Base-by-base conservation (phyloP, 2,113 vertebrate genomes). In the Dicaeum eximium region DNA sequence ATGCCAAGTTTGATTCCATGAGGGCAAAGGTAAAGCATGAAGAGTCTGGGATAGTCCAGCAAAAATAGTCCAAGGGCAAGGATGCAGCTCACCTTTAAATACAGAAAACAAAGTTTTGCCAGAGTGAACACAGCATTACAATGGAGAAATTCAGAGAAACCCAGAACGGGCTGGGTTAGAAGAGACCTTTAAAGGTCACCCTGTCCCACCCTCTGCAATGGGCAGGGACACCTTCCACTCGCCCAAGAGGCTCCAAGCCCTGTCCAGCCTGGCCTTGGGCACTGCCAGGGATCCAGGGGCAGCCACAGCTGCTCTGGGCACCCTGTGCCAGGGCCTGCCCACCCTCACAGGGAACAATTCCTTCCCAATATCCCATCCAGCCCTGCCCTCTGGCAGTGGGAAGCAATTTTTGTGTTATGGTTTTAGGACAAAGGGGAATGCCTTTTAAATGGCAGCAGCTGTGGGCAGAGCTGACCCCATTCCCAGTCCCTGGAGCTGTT, bases 291-390 rank as follows among this genome's bases (percentile, higher is more conserved):
- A 33, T 42, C 48, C 48, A 70, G 74, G 30, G 58, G 18, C 58
- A 51, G 47, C 45, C 58, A 4, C 37, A 42, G 17, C 57, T 77
- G 4, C 45, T 40, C 45, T 61, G 57, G 57, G 35, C 44, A 61
- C 35, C 42, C 57, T 61, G 73, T 77, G 57, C 74, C 74, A 78
- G 58, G 44, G 8, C 45, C 30, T 62, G 0, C 9, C 19, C 58
- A 18, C 19, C 37, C 24, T 64, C 11, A 0, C 47, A 35, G 11
- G 13, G 60, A 11, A 14, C 0, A 44, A 64, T 53, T 53, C 38
- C 48, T 30, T 2, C 31, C 48, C 19, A 30, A 23, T 7, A 35
- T 64, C 15, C 30, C 58, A 62, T 22, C 37, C 0, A 40, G 0
- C 30, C 37, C 23, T 62, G 8, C 18, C 10, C 37, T 62, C 11